Conservation (phyloP, 1,140 invertebrate genomes). For the Rhyzopertha dominica region DNA sequence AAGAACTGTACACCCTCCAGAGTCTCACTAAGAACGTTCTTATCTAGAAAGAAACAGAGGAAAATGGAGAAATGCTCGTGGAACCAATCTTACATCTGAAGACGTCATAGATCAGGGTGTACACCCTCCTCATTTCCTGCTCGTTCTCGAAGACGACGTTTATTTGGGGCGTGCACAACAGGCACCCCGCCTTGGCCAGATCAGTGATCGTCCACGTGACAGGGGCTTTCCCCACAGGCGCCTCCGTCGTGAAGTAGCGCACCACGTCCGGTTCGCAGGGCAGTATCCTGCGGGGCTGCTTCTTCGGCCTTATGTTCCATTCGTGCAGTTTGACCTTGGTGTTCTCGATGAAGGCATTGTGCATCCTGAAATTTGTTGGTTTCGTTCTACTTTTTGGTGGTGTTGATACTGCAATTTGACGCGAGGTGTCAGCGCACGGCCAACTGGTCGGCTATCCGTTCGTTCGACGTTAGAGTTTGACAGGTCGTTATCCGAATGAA, state of each 20-base stretch:
- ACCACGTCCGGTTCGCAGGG: conserved; percentile 16
- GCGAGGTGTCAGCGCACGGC: no score
- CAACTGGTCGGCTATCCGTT: no score
- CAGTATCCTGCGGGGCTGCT: conserved; percentile 13
- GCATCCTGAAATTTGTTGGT: conserved; percentile 45
- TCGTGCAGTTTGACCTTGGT: conserved; percentile 40
- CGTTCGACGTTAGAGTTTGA: no score
- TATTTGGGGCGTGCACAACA: conserved; percentile 52
- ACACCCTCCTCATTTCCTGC: conserved; percentile 71
- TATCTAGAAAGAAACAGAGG: conserved; percentile 54
- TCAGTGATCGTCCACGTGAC: conserved; percentile 50
- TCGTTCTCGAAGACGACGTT: conserved; percentile 57
- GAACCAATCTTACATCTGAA: conserved; percentile 61
- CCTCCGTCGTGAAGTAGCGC: conserved; percentile 10
- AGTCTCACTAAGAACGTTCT: conserved; percentile 60
- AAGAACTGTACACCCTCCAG: conserved; percentile 62
- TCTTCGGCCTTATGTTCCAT: conserved; percentile 38
- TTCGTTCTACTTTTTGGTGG: no score
- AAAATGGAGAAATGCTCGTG: conserved; percentile 3
- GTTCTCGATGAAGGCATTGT: conserved; percentile 43
- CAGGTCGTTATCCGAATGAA: no score
- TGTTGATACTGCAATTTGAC: no score
- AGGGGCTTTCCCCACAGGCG: conserved; percentile 8
- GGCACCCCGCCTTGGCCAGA: conserved; percentile 56
- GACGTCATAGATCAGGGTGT: conserved; percentile 71